Conservation (phyloP, 53 echinoderm and acorn worm genomes). For the Pentamera pediparva region DNA sequence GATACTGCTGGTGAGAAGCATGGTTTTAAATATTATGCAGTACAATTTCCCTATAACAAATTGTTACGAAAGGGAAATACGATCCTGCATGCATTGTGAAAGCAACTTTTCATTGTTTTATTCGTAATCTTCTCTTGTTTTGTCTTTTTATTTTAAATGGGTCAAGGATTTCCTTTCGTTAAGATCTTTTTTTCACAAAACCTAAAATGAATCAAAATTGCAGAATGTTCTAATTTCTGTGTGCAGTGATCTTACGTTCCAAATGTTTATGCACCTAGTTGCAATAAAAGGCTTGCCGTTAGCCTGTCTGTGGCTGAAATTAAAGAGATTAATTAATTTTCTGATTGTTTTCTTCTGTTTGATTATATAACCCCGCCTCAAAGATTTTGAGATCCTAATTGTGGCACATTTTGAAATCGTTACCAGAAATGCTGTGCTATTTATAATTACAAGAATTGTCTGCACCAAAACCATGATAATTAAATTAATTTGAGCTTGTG, state of each 20-base stretch:
- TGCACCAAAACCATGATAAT: background rate
- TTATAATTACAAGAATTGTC: background rate
- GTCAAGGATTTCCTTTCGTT: background rate
- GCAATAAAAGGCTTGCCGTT: conserved; percentile 25
- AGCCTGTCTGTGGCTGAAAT: conserved; percentile 24
- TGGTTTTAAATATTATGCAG: too few relatives aligned
- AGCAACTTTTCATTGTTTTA: too few relatives aligned
- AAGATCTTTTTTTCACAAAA: too few relatives aligned
- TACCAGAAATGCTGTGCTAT: background rate
- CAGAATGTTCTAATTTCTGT: too few relatives aligned
- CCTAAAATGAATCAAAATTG: too few relatives aligned
- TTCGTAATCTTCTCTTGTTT: too few relatives aligned
- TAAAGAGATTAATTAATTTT: background rate
- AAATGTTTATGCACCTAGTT: conserved; percentile 13
- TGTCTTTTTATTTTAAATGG: background rate
- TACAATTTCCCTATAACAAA: too few relatives aligned
- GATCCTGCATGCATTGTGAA: too few relatives aligned
- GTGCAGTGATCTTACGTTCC: background rate
- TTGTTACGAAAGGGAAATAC: too few relatives aligned
- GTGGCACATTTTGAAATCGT: background rate
- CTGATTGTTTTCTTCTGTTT: background rate
- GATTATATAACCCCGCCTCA: background rate
- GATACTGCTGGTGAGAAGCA: too few relatives aligned
- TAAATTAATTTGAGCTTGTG: too few relatives aligned
- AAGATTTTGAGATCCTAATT: background rate